Evolutionary conservation across 2,113 vertebrate species (phyloP).

Genomic region (Centropus unirufus): DNA sequence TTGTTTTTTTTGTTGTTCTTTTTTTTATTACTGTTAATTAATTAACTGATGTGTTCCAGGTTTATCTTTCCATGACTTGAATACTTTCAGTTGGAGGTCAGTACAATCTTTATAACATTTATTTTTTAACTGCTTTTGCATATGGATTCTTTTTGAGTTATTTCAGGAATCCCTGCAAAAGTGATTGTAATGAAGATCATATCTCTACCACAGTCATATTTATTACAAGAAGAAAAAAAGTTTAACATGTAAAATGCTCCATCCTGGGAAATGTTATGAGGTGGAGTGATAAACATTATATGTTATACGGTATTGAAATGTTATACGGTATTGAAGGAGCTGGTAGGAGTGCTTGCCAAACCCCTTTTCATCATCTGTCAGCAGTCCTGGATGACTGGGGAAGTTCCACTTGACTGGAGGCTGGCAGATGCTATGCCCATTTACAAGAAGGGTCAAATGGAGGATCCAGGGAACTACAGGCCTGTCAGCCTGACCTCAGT

Average conservation of each 20-base stretch:
- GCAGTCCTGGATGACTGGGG: too few species aligned
- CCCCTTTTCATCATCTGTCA: too few species aligned
- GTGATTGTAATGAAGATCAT: neutral
- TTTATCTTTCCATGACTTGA: neutral
- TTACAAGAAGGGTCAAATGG: too few species aligned
- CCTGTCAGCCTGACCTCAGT: too few species aligned
- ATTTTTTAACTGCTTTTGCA: neutral
- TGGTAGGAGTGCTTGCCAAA: too few species aligned
- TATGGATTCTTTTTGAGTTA: neutral
- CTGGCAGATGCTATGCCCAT: too few species aligned
- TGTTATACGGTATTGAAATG: too few species aligned
- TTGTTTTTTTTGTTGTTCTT: too few species aligned
- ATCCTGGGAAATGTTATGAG: neutral
- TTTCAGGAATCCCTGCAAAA: neutral
- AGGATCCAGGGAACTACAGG: too few species aligned
- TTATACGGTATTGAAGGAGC: too few species aligned
- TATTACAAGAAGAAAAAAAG: neutral
- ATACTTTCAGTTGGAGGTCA: neutral
- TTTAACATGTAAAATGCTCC: neutral
- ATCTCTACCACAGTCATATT: neutral
- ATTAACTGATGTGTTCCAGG: neutral
- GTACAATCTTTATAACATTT: neutral
- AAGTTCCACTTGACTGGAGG: too few species aligned
- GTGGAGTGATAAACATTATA: neutral
- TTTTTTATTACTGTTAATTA: neutral